Base-by-base conservation (phyloP, 2,888 invertebrate species). In the Drosophila pullipes region DNA sequence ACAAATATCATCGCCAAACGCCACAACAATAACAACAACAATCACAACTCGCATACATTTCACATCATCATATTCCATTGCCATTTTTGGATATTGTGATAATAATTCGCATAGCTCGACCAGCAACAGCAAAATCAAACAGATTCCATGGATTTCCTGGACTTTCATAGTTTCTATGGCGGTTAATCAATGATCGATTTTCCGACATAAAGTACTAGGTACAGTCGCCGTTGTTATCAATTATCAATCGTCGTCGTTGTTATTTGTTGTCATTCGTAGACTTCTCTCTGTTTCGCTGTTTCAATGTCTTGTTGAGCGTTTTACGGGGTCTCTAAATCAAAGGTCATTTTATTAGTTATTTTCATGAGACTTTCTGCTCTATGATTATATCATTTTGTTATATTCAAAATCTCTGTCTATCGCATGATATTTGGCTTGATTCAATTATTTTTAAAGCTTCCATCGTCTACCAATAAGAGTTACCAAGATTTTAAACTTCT, bases 71-170 rank as follows among this genome's bases (percentile, higher is more conserved):
- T 53, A 33, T 47, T 33, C 47, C 53, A 67, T 74, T 76, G 31
- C 18, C 50, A 49, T 49, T 41, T 47, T 41, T 52, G 67, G 57
- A 67, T 71, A 67, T 41, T 64, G 50, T n/a, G 52, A 69, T 39
- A 37, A 66, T 63, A 69, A 72, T 53, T 62, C 71, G 78, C 67
- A 74, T 83, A 92, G 92, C 87, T 90, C 87, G 91, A 92, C 78
- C 91, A 92, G 85, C 92, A 91, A 83, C 91, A 92, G 85, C 91
- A 88, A 87, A 93, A 93, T 90, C 91, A 91, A 86, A 86, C 91
- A 76, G 92, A 93, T 81, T 90, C 91, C 81, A 91, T 92, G 85
- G 93, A 93, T 90, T 93, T 93, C 84, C 85, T 93, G 92, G 93
- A 92, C 74, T 93, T 93, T 82, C 93, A 93, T 89, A 93, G 91